Conservation (phyloP, 2,113 vertebrate genomes). For the Raja brachyura region DNA sequence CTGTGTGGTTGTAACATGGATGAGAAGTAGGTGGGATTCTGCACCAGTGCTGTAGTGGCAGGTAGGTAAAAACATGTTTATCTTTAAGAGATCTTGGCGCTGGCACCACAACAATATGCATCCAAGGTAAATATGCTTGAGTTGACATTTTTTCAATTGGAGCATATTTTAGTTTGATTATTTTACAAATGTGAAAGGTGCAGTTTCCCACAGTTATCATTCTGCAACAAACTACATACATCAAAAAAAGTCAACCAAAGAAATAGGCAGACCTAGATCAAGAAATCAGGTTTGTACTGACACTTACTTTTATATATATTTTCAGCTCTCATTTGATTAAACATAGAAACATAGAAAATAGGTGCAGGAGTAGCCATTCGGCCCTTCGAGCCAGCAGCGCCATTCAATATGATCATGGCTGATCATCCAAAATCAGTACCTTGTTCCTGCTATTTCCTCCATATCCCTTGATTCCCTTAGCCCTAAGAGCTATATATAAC, state of each 20-base stretch:
- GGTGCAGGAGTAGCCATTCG: too few relatives aligned
- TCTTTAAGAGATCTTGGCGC: not conserved
- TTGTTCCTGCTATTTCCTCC: too few relatives aligned
- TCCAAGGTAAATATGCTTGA: not conserved
- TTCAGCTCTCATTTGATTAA: not conserved
- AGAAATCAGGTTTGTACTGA: not conserved
- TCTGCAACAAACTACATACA: not conserved
- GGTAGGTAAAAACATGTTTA: not conserved
- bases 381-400: too few relatives aligned
- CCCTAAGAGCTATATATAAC: too few relatives aligned
- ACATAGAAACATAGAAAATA: too few relatives aligned
- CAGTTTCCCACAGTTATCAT: not conserved
- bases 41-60: too few relatives aligned
- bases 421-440: too few relatives aligned
- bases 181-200: not conserved
- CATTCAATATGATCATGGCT: too few relatives aligned
- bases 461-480: too few relatives aligned
- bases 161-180: not conserved
- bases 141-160: not conserved
- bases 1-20: too few relatives aligned
- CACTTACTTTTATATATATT: not conserved
- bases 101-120: too few relatives aligned
- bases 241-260: not conserved
- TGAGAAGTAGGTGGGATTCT: too few relatives aligned
- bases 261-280: not conserved